These are phyloP conservation scores for Megalopta genalis DNA, from an alignment of 1,140 invertebrate genomes.

Conservation along the genomic window DNA sequence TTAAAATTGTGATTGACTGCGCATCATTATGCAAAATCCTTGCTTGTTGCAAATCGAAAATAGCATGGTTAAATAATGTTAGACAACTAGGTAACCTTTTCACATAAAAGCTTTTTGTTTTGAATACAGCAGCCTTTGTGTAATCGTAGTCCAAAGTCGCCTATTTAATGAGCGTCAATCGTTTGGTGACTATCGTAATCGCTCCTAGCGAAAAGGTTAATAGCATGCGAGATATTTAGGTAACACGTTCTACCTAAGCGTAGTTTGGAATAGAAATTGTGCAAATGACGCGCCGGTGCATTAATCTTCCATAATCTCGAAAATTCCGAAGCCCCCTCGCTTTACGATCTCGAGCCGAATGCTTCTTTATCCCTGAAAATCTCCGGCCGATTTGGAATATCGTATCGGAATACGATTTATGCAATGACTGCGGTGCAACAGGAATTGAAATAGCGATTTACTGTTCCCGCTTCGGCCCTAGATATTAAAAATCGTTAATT, in stretches of 20 bases:
- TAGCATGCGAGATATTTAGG: too few relatives aligned
- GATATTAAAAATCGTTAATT: constrained; percentile 51
- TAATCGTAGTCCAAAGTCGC: too few relatives aligned
- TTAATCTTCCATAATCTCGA: constrained; percentile 19
- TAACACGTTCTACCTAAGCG: neutral
- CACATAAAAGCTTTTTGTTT: too few relatives aligned
- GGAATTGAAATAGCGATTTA: constrained; percentile 35
- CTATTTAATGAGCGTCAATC: too few relatives aligned
- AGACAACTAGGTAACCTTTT: too few relatives aligned
- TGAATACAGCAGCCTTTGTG: too few relatives aligned
- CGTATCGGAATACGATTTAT: constrained; percentile 25
- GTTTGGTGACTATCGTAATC: too few relatives aligned
- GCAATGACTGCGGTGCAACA: neutral
- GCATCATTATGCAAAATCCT: too few relatives aligned
- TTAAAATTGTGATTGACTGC: too few relatives aligned
- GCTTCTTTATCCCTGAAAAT: constrained; percentile 18
- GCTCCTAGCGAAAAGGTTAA: too few relatives aligned
- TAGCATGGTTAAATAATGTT: too few relatives aligned
- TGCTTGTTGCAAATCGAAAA: too few relatives aligned
- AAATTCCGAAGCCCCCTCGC: constrained; percentile 1
- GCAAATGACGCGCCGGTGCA: constrained; percentile 5
- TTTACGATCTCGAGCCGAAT: constrained; percentile 18
- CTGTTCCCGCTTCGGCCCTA: neutral
- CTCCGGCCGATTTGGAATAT: neutral
- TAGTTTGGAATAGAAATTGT: neutral